A percentile compares a stretch with the other conserved stretches of the same genome.
Conservation (phyloP, 2,113 vertebrate species). For the Psittacula cyanocephala region DNA sequence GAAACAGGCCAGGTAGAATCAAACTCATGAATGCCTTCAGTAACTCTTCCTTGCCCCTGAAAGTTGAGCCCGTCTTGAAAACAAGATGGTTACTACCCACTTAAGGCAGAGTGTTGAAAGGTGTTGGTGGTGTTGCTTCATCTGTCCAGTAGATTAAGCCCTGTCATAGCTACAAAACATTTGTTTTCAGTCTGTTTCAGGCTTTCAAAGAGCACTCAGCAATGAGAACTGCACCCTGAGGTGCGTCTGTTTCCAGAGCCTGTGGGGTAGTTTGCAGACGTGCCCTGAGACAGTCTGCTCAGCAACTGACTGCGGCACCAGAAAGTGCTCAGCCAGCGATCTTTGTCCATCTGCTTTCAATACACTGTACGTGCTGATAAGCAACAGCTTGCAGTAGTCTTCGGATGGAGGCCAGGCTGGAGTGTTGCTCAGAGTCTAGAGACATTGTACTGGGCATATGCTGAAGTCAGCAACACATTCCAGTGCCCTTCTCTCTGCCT, state of each 20-base stretch:
- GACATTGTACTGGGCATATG: background rate
- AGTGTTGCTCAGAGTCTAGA: background rate
- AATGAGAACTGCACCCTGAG: background rate
- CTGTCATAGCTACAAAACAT: background rate
- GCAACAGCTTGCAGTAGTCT: background rate
- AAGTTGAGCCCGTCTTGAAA: background rate
- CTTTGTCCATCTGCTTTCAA: background rate
- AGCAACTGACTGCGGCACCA: background rate
- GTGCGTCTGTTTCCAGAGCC: background rate
- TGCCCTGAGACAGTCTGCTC: background rate
- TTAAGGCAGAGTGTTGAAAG: background rate
- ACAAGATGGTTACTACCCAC: background rate
- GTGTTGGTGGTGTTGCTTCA: background rate
- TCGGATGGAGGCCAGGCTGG: background rate
- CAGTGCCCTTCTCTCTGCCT: constrained; percentile 18
- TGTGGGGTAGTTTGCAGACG: background rate
- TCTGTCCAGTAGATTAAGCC: background rate
- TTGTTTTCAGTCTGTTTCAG: background rate
- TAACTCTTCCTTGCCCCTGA: background rate
- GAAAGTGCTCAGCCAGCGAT: background rate
- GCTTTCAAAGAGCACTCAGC: background rate
- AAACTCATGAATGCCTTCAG: background rate
- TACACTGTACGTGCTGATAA: background rate
- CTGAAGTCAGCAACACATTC: constrained; percentile 36
- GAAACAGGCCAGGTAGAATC: background rate